Evolutionary conservation across 1,140 invertebrate genomes (phyloP), one percentile per base, ranked within the genome.

Genomic region (Sminthurides bifidus): DNA sequence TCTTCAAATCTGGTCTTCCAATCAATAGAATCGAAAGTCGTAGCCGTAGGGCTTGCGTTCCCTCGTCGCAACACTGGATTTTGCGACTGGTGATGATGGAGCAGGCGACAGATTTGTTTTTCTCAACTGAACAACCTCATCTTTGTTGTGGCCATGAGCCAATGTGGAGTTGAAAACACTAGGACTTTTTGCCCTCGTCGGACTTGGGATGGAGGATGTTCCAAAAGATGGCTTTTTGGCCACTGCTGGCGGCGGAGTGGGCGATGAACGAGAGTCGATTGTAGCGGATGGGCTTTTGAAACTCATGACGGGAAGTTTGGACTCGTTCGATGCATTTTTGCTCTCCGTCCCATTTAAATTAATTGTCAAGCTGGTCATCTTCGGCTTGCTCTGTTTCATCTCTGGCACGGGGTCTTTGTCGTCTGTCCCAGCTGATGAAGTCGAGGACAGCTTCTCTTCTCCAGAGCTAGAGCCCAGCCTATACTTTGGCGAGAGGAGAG

Each of bases 1-100:
- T 65, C 63, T 33, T 65, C 63, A 58, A 51, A 65, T 35, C 56
- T 65, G 12, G 59, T 57, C 37, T 65, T 65, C 63, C 63, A 65
- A 15, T 48, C 58, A 26, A 64, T 61, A 24, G 44, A 45, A 27
- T 63, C 55, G 23, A 59, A 38, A 52, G 38, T 62, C 3, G 31
- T 37, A 48, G 43, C 24, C n/a, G 33, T 19, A 15, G 49, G 14
- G 19, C 2, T 26, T 19, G 35, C 6, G 2, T 21, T 46, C 5
- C 4, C 21, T 17, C 21, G 15, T 44, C 15, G 37, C 15, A 43
- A 24, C 15, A 38, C 27, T 48, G 17, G 38, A 52, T 58, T 52
- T 52, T 27, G 56, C 50, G 41, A 58, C 48, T 14, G 56, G 21
- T 17, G 50, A 53, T 43, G n/a, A 26, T 15, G 33, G 14, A 10